A percentile compares a stretch with the other conserved stretches of the same genome.
These are phyloP conservation scores for Scolopax mira DNA, from an alignment of 2,113 vertebrate genomes.

Conservation along the genomic window DNA sequence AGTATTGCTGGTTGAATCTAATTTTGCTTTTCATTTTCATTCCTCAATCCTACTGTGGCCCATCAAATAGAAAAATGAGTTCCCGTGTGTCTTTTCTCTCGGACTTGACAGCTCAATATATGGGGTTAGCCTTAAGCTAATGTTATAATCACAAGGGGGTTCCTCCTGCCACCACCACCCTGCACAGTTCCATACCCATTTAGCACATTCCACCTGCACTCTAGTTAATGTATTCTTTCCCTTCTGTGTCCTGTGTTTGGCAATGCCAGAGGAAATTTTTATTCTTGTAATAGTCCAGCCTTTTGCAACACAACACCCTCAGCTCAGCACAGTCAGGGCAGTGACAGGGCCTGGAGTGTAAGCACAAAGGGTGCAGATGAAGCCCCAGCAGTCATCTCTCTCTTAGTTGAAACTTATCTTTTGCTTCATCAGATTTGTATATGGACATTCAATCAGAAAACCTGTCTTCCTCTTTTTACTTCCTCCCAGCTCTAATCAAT, in stretches of 20 bases:
- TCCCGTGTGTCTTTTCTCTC: neutral
- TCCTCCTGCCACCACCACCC: neutral
- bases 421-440: neutral
- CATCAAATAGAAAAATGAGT: conserved; percentile 15
- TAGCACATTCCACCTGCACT: neutral
- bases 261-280: neutral
- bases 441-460: neutral
- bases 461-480: neutral
- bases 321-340: neutral
- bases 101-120: neutral
- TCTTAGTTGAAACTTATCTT: neutral
- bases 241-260: neutral
- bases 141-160: neutral
- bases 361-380: neutral
- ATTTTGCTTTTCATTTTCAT: conserved; percentile 1
- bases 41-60: neutral
- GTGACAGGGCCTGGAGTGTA: accelerated
- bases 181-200: neutral
- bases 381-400: neutral
- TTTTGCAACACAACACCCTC: neutral
- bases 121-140: neutral
- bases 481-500: neutral
- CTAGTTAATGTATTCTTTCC: neutral
- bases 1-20: neutral
- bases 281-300: neutral